Evolutionary conservation across 2,113 vertebrate genomes (phyloP), one percentile per base, ranked within the genome.

Genomic region (Rhea americana): DNA sequence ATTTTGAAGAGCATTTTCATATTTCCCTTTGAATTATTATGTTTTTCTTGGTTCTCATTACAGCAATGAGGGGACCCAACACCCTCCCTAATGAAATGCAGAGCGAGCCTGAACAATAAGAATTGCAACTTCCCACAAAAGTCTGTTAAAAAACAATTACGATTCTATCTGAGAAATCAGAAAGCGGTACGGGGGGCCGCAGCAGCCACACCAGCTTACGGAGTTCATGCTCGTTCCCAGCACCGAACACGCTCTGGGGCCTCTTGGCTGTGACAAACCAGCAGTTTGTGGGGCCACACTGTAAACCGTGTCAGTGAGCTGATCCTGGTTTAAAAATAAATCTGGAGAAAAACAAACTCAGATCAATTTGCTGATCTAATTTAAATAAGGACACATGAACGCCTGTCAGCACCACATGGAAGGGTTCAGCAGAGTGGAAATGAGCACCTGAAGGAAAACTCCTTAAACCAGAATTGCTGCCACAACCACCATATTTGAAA

Each of bases 21-120:
- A 92, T 77, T 93, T 85, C 87, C 32, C 92, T 95, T 95, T 96
- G 91, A 95, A 90, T 96, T 61, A 67, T 67, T 85, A 8, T 86
- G 81, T 59, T 95, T 94, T 95, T 53, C 78, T 94, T 94, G 93
- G 90, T 95, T 95, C 90, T 93, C 92, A 95, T 95, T 95, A 94
- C 48, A 77, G 81, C 77, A 47, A 75, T 1, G 4, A 77, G 77
- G 75, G 76, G 87, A 94, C 88, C 82, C 91, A 91, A 65, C 62
- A 88, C 73, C 85, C 80, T 1, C 83, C 85, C 63, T 95, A 96
- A 95, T 95, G 93, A 96, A 95, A 97, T 94, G 91, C 88, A 96
- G 91, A 96, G 67, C 67, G 18, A 78, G 62, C 63, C 88, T 6
- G 87, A 96, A 96, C 86, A 93, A 94, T 95, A 70, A 90, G 93